Base-by-base conservation (phyloP, 2,888 invertebrate species). In the Drosophila quinaria region DNA sequence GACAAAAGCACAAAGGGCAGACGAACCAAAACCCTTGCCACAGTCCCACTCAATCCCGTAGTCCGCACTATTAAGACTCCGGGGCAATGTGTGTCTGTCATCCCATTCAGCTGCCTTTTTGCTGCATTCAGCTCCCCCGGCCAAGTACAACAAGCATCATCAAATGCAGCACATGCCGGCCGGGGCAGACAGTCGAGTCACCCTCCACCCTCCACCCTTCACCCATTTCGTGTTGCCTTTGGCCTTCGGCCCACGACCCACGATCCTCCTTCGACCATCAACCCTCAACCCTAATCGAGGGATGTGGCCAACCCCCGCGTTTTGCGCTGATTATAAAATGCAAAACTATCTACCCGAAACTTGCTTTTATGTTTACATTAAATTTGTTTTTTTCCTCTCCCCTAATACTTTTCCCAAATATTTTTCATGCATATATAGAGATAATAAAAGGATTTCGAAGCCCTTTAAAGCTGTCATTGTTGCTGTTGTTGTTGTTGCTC, bases 321-420 rank as follows among this genome's bases (percentile, higher is more conserved):
- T 81, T 73, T 71, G 66, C 69, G 73, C 80, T 78, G 80, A 87
- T 83, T 85, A 86, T 80, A 69, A 82, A 86, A 84, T 84, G 80
- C 84, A 75, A 83, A 84, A 89, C 84, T 88, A 89, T 83, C 84
- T 83, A 70, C 54, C 49, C 51, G 39, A 74, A 87, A 78, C 77
- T 82, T 77, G 88, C 70, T 84, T 86, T 86, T 86, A 86, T 84
- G 86, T 84, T 84, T 82, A 80, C 80, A 86, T 88, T 84, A 86
- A 78, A 88, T 75, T 75, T 75, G 50, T 60, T 71, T 73, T 68
- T 22, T 22, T 29, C 49, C 11, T 31, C 22, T 8, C 31, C 17
- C 47, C 11, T 9, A 35, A 10, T 41, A 17, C 62, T 25, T 4
- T 44, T n/a, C 44, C 25, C 58, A 73, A 66, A 73, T 61, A 41